Conservation (phyloP, 2,888 invertebrate genomes). For the Pardosa pseudoannulata region DNA sequence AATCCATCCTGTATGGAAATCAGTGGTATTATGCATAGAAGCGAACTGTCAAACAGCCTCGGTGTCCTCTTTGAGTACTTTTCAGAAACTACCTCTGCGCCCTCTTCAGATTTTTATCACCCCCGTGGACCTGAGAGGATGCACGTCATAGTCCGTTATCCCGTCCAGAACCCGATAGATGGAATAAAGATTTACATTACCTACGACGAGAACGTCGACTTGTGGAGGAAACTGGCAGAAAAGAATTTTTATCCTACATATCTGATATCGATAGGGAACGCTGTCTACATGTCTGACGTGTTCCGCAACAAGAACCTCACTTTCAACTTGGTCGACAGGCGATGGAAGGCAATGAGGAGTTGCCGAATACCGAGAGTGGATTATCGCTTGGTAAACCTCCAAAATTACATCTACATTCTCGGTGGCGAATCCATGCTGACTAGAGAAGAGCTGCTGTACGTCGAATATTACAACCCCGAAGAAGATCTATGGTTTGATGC, state of each 20-base stretch:
- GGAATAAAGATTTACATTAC: not conserved
- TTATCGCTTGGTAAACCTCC: conserved; percentile 2
- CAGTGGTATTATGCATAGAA: not conserved
- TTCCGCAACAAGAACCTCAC: not conserved
- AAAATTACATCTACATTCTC: conserved; percentile 2
- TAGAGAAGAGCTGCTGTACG: not conserved
- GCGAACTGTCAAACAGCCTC: not conserved
- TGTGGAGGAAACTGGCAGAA: conserved; percentile 18
- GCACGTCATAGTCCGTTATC: not conserved
- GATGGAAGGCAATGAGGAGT: not conserved
- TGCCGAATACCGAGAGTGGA: not conserved
- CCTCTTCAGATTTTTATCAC: not conserved
- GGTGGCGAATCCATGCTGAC: not conserved
- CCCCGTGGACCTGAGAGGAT: not conserved
- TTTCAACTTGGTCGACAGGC: conserved; percentile 1
- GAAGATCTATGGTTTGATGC: not conserved
- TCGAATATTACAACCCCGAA: conserved; percentile 20
- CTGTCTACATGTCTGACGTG: conserved; percentile 31
- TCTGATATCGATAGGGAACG: not conserved
- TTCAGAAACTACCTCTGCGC: not conserved
- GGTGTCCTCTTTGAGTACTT: not conserved
- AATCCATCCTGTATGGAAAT: not conserved
- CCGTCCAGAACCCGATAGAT: not conserved
- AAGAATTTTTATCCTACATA: not conserved
- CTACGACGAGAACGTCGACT: conserved; percentile 30